phyloP scores from a whole-genome alignment of 2,797 vertebrate genomes.

The Xenentodon cancila region DNA sequence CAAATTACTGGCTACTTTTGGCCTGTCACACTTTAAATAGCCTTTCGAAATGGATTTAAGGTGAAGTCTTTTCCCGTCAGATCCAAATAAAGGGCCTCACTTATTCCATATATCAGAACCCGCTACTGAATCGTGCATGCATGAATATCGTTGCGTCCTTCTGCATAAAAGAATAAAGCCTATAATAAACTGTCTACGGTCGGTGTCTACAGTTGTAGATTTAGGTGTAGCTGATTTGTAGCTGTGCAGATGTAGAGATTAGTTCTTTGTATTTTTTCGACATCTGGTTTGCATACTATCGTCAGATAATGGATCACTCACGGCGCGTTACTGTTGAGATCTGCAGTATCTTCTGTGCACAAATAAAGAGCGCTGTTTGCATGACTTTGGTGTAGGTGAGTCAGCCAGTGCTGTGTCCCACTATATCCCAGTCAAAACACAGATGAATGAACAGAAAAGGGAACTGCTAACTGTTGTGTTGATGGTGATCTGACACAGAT shows the following conservation, averaged over 20 bases:
- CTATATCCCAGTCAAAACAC: constrained; percentile 56
- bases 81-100: not conserved
- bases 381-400: constrained; percentile 3
- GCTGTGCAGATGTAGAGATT: constrained; percentile 36
- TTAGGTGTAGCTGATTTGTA: constrained; percentile 34
- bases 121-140: too few species aligned
- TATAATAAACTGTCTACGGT: not conserved
- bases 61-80: constrained; percentile 1
- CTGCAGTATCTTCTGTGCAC: constrained; percentile 17
- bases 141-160: too few species aligned
- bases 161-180: not conserved
- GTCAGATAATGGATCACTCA: constrained; percentile 32
- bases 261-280: constrained; percentile 16
- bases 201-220: not conserved
- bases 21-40: constrained; percentile 21
- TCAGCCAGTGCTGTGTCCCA: not conserved
- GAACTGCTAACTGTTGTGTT: constrained; percentile 62
- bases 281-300: constrained; percentile 55
- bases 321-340: constrained; percentile 19
- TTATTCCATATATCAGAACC: too few species aligned
- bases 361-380: constrained; percentile 1
- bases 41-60: constrained; percentile 8
- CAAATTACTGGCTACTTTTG: constrained; percentile 42
- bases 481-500: constrained; percentile 19
- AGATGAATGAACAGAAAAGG: constrained; percentile 64